Evolutionary conservation across 1,140 invertebrate species (phyloP).

Genomic region (Eciton burchellii): DNA sequence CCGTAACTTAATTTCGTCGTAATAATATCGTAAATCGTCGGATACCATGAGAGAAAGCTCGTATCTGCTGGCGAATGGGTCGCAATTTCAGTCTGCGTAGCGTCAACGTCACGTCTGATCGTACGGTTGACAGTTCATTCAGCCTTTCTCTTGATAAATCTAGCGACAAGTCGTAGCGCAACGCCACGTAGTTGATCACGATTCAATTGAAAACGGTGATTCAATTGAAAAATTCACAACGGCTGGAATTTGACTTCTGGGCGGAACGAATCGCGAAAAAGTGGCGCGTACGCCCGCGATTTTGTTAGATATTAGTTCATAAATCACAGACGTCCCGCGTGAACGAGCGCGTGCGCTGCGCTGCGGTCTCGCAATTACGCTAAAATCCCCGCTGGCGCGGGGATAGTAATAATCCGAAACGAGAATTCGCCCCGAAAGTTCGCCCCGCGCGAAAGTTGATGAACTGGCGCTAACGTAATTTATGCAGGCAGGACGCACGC

Average conservation of each 20-base stretch:
- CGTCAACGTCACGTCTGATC: no score
- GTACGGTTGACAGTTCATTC: no score
- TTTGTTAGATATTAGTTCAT: conserved; percentile 49
- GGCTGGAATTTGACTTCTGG: background rate
- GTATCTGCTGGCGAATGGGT: no score
- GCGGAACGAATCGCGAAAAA: background rate
- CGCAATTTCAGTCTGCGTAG: no score
- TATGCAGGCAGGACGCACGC: conserved; percentile 37
- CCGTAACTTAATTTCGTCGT: no score
- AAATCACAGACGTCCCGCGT: conserved; percentile 29
- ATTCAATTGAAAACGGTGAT: no score
- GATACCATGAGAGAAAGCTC: no score
- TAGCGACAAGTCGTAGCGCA: no score
- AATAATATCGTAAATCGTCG: no score
- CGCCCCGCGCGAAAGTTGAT: conserved; percentile 44
- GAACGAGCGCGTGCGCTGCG: no score
- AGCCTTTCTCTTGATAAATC: no score
- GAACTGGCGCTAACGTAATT: conserved; percentile 56
- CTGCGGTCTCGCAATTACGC: conserved; percentile 46
- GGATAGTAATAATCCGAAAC: conserved; percentile 42
- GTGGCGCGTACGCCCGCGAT: conserved; percentile 19
- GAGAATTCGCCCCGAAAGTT: conserved; percentile 47
- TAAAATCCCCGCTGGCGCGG: conserved; percentile 34
- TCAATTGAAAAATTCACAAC: conserved; percentile 1
- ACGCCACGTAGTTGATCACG: no score